These are phyloP conservation scores for Tribolium madens DNA, from an alignment of 1,140 invertebrate genomes.

Conservation along the genomic window DNA sequence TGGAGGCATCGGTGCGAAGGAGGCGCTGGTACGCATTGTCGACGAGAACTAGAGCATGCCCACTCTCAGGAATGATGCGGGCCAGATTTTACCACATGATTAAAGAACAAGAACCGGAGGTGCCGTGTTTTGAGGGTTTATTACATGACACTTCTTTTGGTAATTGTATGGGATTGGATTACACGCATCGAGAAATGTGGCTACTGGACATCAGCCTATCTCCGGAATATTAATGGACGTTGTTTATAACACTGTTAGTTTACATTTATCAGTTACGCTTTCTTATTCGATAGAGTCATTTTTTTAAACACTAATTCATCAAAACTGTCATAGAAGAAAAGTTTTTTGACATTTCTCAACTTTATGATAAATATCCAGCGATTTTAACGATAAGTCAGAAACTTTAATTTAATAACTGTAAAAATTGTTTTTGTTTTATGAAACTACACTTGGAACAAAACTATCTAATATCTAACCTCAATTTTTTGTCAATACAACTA, in stretches of 20 bases:
- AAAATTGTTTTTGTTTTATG: background rate
- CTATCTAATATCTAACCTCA: too few species aligned
- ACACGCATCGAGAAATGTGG: background rate
- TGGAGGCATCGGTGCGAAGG: slow-evolving; percentile 52
- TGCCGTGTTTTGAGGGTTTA: background rate
- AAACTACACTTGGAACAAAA: background rate
- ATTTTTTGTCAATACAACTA: too few species aligned
- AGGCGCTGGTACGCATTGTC: slow-evolving; percentile 54
- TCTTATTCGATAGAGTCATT: background rate
- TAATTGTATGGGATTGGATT: background rate
- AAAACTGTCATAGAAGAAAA: background rate
- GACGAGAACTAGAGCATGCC: slow-evolving; percentile 52
- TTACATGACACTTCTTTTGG: background rate
- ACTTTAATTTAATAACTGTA: background rate
- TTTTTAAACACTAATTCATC: background rate
- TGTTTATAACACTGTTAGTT: background rate
- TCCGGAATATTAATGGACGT: background rate
- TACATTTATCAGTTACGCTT: background rate
- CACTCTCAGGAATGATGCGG: slow-evolving; percentile 45
- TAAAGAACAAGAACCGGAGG: background rate
- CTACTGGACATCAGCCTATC: background rate
- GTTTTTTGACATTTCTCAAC: background rate
- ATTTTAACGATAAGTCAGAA: background rate
- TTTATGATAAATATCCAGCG: background rate
- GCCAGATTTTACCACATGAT: slow-evolving; percentile 30